These are phyloP conservation scores for Escarpia spicata DNA, from an alignment of 2,888 invertebrate species.

Conservation along the genomic window DNA sequence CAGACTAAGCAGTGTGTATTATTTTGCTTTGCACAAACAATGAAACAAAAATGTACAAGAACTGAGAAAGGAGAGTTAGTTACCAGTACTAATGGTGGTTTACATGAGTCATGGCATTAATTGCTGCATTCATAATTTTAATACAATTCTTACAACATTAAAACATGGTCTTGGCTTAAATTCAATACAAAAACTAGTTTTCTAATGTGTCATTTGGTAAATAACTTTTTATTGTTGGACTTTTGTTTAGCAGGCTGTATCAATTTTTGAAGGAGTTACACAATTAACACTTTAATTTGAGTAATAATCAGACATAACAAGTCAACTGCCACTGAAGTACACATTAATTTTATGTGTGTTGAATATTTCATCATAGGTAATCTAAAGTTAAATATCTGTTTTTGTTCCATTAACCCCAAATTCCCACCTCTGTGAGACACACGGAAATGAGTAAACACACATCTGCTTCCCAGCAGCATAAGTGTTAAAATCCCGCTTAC, in stretches of 20 bases:
- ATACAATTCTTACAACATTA: neutral
- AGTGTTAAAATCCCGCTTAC: neutral
- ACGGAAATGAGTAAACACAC: neutral
- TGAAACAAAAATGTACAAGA: neutral
- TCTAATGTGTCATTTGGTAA: too few relatives aligned
- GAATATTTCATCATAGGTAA: too few relatives aligned
- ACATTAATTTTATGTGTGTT: too few relatives aligned
- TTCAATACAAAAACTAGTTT: neutral
- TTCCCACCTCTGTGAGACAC: neutral
- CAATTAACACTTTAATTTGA: too few relatives aligned
- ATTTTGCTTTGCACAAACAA: neutral
- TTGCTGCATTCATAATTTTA: neutral
- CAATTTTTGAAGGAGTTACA: neutral
- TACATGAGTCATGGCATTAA: neutral
- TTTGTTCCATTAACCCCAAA: neutral
- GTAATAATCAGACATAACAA: too few relatives aligned
- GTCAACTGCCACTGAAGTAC: too few relatives aligned
- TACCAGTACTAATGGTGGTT: neutral
- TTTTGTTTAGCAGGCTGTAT: neutral
- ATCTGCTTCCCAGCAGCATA: neutral
- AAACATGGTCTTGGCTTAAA: neutral
- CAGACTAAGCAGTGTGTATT: neutral
- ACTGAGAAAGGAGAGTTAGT: neutral
- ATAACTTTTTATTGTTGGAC: neutral
- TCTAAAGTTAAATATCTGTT: neutral